Evolutionary conservation across 2,113 vertebrate genomes (phyloP), one percentile per base, ranked within the genome.

Genomic region (Emydura subglobosa): DNA sequence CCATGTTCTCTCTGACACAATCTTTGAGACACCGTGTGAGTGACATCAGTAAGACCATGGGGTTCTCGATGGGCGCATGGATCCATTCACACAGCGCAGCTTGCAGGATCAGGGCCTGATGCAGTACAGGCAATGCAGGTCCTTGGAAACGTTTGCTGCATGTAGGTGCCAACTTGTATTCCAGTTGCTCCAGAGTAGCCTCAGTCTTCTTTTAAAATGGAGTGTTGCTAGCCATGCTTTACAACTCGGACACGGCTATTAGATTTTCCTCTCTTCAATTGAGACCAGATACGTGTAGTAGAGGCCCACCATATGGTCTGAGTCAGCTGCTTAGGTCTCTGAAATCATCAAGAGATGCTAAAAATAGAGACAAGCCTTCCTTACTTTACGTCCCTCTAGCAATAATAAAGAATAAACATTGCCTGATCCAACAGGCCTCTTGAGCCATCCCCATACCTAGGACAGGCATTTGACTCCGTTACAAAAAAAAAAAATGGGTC

Each of bases 101-200:
- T 42, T 68, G 65, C 65, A 68, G 65, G 34, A 68, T 68, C 39
- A 44, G 74, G 42, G 42, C 12, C 53, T 39, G 57, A 84, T 54
- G n/a, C 17, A 2, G 0, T 1, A 11, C 22, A 88, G 82, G 31
- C 51, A 5, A 1, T 29, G 55, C 68, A 72, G 85, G 11, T 44
- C 24, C 42, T 78, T 47, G 16, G 55, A 87, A 17, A 3, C 13
- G 10, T 3, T 42, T 83, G 31, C 76, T 83, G 59, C 74, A 39
- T 0, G 0, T 0, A 44, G 11, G 1, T 54, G 22, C 42, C 47
- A 88, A 0, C 5, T 85, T 9, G 17, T n/a, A 68, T 1, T 1
- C 0, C 65, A 79, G 1, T 82, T 25, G 5, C 19, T 51, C 72
- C 57, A 65, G 84, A 86, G 16, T n/a, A 1, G 0, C 10, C 10